phyloP scores from a whole-genome alignment of 2,888 invertebrate species.

The Mesoligia furuncula region DNA sequence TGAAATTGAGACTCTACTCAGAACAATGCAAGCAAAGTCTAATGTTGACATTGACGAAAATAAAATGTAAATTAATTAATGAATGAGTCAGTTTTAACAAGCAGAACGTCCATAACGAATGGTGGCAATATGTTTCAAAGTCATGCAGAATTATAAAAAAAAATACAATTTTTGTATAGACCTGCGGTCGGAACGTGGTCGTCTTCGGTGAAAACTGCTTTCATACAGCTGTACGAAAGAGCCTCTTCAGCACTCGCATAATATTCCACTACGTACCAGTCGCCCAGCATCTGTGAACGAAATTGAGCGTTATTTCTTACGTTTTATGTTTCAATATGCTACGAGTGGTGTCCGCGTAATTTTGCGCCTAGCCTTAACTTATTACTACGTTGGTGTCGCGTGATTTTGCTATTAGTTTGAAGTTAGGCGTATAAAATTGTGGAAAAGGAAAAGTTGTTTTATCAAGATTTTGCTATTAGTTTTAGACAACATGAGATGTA shows the following conservation, averaged over 20 bases:
- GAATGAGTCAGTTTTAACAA: slow-evolving; percentile 32
- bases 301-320: slow-evolving; percentile 16
- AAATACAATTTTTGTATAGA: slow-evolving; percentile 56
- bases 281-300: slow-evolving; percentile 93
- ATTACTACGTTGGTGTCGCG: slow-evolving; percentile 40
- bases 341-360: slow-evolving; percentile 21
- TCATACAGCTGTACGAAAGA: slow-evolving; percentile 96
- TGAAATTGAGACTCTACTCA: slow-evolving; percentile 13
- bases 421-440: slow-evolving; percentile 44
- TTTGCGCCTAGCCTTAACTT: slow-evolving; percentile 52
- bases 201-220: slow-evolving; percentile 92
- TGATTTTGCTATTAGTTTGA: slow-evolving; percentile 50
- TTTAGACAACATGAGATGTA: background rate
- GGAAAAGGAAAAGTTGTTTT: slow-evolving; percentile 1
- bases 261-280: slow-evolving; percentile 96
- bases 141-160: slow-evolving; percentile 16
- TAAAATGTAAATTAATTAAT: slow-evolving; percentile 21
- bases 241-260: slow-evolving; percentile 97
- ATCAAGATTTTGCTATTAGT: background rate
- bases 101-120: slow-evolving; percentile 18
- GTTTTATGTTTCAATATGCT: background rate
- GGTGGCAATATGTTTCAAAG: background rate
- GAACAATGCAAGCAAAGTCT: slow-evolving; percentile 8
- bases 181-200: slow-evolving; percentile 85
- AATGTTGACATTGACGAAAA: slow-evolving; percentile 39